phyloP scores from a whole-genome alignment of 2,113 vertebrate species.

The Elgaria multicarinata region DNA sequence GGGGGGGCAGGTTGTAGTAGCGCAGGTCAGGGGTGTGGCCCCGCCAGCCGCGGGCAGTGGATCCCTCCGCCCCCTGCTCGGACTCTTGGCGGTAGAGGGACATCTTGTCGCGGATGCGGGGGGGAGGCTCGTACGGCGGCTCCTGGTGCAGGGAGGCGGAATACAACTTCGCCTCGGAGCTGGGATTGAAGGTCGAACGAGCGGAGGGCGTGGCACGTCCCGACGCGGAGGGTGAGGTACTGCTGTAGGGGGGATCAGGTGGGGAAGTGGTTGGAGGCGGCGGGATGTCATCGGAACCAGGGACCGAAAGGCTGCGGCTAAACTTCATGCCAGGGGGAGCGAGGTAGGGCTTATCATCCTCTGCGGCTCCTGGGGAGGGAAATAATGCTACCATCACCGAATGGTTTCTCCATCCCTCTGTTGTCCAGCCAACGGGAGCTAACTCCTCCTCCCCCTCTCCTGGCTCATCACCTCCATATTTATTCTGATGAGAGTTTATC shows the following conservation, averaged over 20 bases:
- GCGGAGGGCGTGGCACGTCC: slow-evolving; percentile 67
- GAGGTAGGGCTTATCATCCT: slow-evolving; percentile 89
- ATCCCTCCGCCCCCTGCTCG: slow-evolving; percentile 70
- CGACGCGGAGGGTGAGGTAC: slow-evolving; percentile 78
- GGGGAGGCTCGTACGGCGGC: slow-evolving; percentile 75
- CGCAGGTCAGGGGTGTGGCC: slow-evolving; percentile 71
- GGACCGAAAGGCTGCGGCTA: slow-evolving; percentile 90
- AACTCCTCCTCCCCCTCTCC: neutral
- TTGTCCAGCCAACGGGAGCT: neutral
- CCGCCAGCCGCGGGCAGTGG: slow-evolving; percentile 66
- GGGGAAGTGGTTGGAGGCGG: slow-evolving; percentile 93
- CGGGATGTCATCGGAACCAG: slow-evolving; percentile 91
- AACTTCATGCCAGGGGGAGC: slow-evolving; percentile 90
- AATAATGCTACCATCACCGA: neutral
- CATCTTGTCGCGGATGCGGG: slow-evolving; percentile 79
- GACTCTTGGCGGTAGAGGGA: slow-evolving; percentile 74
- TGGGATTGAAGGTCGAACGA: slow-evolving; percentile 69
- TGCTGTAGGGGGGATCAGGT: slow-evolving; percentile 89
- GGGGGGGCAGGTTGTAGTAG: slow-evolving; percentile 73
- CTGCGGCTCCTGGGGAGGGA: slow-evolving; percentile 79
- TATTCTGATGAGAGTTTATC: neutral
- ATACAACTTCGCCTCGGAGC: slow-evolving; percentile 58
- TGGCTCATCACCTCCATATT: neutral
- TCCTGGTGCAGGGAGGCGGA: slow-evolving; percentile 74
- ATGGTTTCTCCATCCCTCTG: too few relatives aligned